These are phyloP conservation scores for Syrmaticus mikado DNA, from an alignment of 2,113 vertebrate genomes.

Conservation along the genomic window DNA sequence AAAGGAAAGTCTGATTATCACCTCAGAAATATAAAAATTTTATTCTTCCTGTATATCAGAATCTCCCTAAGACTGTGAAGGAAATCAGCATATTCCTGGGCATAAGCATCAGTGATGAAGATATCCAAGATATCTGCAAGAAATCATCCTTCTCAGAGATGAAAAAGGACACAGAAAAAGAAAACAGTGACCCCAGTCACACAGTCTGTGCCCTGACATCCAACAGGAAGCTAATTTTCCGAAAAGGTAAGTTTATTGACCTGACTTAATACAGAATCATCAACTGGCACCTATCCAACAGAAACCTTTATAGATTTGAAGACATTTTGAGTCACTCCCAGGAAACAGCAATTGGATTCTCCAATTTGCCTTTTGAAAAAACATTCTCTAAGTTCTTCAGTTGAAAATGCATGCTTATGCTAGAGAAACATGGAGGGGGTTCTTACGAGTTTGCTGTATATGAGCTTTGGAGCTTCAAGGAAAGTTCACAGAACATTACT, in stretches of 20 bases:
- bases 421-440: not conserved
- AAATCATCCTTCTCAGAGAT: constrained; percentile 77
- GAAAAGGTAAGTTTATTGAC: constrained; percentile 60
- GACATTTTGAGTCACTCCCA: not conserved
- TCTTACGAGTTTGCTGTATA: rapidly evolving
- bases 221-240: constrained; percentile 70
- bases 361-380: not conserved
- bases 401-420: not conserved
- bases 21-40: not conserved
- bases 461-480: not conserved
- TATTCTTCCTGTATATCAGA: constrained; percentile 30
- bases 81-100: constrained; percentile 70
- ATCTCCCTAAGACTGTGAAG: constrained; percentile 70
- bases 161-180: constrained; percentile 72
- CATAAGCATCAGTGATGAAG: constrained; percentile 30
- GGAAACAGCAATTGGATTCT: not conserved
- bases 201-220: constrained; percentile 74
- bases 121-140: constrained; percentile 67
- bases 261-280: not conserved
- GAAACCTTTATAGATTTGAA: not conserved
- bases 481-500: not conserved
- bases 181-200: constrained; percentile 47
- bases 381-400: not conserved
- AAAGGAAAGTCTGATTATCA: not conserved
- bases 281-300: not conserved